Conservation (phyloP, 2,888 invertebrate species). For the Cenopis cana region DNA sequence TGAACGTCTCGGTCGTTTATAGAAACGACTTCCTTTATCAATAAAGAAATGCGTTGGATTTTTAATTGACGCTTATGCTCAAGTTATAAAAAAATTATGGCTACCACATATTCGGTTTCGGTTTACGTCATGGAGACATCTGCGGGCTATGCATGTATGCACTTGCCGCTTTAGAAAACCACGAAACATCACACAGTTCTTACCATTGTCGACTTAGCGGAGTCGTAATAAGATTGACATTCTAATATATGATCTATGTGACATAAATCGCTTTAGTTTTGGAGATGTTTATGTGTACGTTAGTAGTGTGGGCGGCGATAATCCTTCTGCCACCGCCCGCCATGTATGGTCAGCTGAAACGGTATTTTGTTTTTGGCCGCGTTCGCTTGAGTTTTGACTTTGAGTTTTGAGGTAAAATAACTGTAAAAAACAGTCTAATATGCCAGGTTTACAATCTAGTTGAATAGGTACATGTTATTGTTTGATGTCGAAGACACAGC, state of each 20-base stretch:
- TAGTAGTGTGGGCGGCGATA: slow-evolving; percentile 32
- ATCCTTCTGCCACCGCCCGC: slow-evolving; percentile 29
- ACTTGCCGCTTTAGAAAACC: background rate
- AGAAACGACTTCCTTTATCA: slow-evolving; percentile 38
- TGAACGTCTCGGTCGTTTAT: too few relatives aligned
- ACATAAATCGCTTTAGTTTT: slow-evolving; percentile 6
- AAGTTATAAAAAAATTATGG: slow-evolving; percentile 38
- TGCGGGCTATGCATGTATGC: slow-evolving; percentile 10
- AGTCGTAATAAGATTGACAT: background rate
- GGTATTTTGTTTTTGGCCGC: slow-evolving; percentile 10
- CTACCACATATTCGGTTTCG: background rate
- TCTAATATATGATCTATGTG: background rate
- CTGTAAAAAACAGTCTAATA: too few relatives aligned
- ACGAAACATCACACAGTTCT: background rate
- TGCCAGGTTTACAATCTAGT: too few relatives aligned
- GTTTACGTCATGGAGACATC: slow-evolving; percentile 20
- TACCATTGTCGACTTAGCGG: background rate
- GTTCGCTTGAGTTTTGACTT: background rate
- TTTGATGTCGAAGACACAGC: too few relatives aligned
- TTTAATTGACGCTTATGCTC: slow-evolving; percentile 36
- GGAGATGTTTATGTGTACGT: background rate
- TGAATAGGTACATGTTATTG: too few relatives aligned
- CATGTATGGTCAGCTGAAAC: slow-evolving; percentile 39
- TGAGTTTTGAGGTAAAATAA: too few relatives aligned
- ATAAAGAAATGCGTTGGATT: slow-evolving; percentile 28